phyloP scores from a whole-genome alignment of 1,140 invertebrate species.

The Galendromus occidentalis region DNA sequence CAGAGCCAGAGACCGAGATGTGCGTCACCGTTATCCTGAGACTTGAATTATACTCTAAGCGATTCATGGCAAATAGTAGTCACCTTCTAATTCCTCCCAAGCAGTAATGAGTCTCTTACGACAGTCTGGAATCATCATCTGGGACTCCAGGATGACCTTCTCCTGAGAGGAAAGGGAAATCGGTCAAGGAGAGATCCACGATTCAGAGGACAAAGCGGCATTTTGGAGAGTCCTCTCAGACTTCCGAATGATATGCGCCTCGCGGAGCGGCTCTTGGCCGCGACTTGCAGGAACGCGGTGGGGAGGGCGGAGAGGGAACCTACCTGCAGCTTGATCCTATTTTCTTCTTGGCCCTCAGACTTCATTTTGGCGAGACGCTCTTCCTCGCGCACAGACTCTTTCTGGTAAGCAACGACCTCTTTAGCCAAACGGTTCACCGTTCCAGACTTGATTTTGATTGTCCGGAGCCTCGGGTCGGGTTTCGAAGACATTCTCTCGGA shows the following conservation, averaged over 20 bases:
- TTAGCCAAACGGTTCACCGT: background rate
- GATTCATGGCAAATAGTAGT: too few species aligned
- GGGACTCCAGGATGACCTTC: constrained; percentile 60
- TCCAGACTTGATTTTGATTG: background rate
- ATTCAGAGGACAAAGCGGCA: too few species aligned
- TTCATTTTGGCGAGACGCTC: background rate
- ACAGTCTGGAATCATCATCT: constrained; percentile 75
- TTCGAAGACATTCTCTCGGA: background rate
- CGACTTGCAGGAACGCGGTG: too few species aligned
- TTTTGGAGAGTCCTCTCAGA: too few species aligned
- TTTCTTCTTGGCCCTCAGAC: background rate
- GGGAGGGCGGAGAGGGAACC: background rate
- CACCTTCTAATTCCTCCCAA: constrained; percentile 48
- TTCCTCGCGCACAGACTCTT: background rate
- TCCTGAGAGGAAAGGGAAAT: constrained; percentile 31
- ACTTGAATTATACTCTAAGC: too few species aligned
- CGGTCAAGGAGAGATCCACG: background rate
- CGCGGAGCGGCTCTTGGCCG: too few species aligned
- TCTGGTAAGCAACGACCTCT: constrained; percentile 2
- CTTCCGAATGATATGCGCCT: too few species aligned
- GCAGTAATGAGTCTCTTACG: constrained; percentile 49
- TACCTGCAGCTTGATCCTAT: background rate
- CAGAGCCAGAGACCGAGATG: too few species aligned
- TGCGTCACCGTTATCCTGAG: too few species aligned
- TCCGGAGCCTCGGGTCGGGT: background rate